These are phyloP conservation scores for Gyrodactylus salaris DNA, from an alignment of 1,140 invertebrate species.

Conservation along the genomic window DNA sequence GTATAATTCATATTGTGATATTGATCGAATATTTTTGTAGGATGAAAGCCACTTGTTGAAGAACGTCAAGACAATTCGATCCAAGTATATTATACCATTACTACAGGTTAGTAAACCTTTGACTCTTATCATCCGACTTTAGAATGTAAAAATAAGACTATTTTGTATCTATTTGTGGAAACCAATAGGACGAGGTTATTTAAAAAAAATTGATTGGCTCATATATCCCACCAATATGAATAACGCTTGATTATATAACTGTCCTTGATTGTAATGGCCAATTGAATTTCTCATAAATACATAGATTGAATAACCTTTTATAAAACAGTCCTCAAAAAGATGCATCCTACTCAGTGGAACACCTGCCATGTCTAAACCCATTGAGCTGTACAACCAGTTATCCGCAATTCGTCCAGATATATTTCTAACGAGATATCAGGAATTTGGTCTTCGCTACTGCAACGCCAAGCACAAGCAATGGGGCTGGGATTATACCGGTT, in stretches of 20 bases:
- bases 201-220: too few species aligned
- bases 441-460: slow-evolving; percentile 43
- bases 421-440: slow-evolving; percentile 16
- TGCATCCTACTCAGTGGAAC: slow-evolving; percentile 58
- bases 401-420: slow-evolving; percentile 23
- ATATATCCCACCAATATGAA: too few species aligned
- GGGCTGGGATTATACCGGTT: slow-evolving; percentile 46
- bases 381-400: slow-evolving; percentile 52
- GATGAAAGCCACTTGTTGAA: slow-evolving; percentile 34
- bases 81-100: slow-evolving; percentile 32
- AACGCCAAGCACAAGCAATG: slow-evolving; percentile 32
- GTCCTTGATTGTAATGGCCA: too few species aligned
- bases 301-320: too few species aligned
- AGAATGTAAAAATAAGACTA: too few species aligned
- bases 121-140: too few species aligned
- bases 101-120: slow-evolving; percentile 16
- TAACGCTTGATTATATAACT: too few species aligned
- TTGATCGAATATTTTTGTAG: too few species aligned
- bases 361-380: slow-evolving; percentile 55
- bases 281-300: too few species aligned
- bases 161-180: too few species aligned
- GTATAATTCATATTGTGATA: too few species aligned
- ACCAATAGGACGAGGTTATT: too few species aligned
- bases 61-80: slow-evolving; percentile 40
- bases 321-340: slow-evolving; percentile 27